Conservation (phyloP, 2,797 vertebrate species). For the Pteropus rufus region DNA sequence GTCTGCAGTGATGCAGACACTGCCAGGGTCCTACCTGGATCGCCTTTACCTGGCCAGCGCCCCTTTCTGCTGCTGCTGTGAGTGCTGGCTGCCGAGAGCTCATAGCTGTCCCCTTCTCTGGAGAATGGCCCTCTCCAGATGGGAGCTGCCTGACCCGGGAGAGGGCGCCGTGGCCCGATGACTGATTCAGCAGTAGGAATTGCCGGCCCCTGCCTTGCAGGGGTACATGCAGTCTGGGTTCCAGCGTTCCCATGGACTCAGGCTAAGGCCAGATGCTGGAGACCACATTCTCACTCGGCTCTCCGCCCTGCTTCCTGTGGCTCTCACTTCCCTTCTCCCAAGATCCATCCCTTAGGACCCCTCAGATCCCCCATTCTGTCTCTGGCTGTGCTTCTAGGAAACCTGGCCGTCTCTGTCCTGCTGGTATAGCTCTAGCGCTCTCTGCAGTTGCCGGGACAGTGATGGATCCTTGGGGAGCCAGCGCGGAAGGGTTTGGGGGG, state of each 20-base stretch:
- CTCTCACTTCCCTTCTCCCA: not conserved
- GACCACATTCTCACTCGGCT: not conserved
- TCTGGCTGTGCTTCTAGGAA: not conserved
- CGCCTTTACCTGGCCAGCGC: not conserved
- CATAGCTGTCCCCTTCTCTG: not conserved
- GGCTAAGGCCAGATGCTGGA: not conserved
- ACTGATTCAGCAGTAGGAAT: fast-evolving
- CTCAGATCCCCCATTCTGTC: not conserved
- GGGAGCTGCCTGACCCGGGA: not conserved
- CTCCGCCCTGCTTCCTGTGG: not conserved
- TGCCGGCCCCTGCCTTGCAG: fast-evolving
- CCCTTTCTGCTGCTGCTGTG: not conserved
- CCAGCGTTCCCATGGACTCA: not conserved
- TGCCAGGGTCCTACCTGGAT: not conserved
- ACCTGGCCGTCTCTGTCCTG: not conserved
- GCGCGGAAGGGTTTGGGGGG: not conserved
- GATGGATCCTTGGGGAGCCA: not conserved
- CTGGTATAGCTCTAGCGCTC: not conserved
- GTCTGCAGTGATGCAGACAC: not conserved
- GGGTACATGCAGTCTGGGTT: too few species aligned
- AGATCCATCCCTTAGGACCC: not conserved
- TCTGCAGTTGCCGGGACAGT: not conserved
- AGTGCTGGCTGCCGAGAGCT: not conserved
- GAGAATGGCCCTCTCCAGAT: not conserved
- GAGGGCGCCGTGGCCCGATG: not conserved